Conservation (phyloP, 2,888 invertebrate genomes). For the Ophion costatus region DNA sequence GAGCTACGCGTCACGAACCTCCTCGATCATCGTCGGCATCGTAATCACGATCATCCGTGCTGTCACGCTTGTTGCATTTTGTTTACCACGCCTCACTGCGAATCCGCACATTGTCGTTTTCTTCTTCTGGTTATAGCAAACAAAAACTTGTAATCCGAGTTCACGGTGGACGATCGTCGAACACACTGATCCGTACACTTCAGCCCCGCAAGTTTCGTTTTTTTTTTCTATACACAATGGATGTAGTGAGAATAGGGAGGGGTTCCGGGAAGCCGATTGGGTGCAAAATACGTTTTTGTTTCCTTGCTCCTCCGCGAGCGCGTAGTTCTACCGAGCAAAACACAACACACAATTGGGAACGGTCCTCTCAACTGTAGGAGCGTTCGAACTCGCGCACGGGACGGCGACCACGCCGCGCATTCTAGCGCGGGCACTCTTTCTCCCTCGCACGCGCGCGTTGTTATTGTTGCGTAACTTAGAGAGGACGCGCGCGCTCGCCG, state of each 20-base stretch:
- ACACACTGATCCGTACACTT: too few relatives aligned
- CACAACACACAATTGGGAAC: conserved; percentile 16
- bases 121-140: too few relatives aligned
- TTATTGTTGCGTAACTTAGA: conserved; percentile 79
- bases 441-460: conserved; percentile 65
- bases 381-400: conserved; percentile 21
- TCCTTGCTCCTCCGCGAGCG: not conserved
- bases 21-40: conserved; percentile 9
- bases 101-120: too few relatives aligned
- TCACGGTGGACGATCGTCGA: too few relatives aligned
- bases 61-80: not conserved
- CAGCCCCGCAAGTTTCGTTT: too few relatives aligned
- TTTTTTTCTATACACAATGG: too few relatives aligned
- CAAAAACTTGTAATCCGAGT: too few relatives aligned
- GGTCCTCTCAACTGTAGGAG: conserved; percentile 13
- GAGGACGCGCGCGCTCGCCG: conserved; percentile 52
- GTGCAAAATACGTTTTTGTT: too few relatives aligned
- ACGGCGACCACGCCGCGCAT: conserved; percentile 48
- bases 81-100: conserved; percentile 11
- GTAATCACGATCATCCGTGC: not conserved
- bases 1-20: conserved; percentile 21
- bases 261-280: too few relatives aligned
- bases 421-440: conserved; percentile 2
- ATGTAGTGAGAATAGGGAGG: too few relatives aligned
- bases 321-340: not conserved